phyloP scores from a whole-genome alignment of 2,797 vertebrate genomes.

The Perodicticus potto region DNA sequence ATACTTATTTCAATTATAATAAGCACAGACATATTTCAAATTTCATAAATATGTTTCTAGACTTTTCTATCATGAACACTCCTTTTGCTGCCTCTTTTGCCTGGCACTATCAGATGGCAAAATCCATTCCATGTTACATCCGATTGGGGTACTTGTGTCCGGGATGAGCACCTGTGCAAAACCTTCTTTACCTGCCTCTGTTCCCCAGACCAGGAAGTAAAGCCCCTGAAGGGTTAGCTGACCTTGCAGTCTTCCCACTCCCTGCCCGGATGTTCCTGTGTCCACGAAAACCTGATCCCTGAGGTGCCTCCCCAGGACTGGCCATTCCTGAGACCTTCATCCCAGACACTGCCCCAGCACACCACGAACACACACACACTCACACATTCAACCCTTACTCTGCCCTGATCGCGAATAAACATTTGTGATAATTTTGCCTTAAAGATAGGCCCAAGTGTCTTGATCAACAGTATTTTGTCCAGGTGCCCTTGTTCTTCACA shows the following conservation, averaged over 20 bases:
- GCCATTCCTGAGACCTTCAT: background rate
- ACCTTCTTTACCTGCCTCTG: background rate
- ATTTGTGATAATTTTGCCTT: background rate
- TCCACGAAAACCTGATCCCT: background rate
- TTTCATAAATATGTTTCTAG: constrained; percentile 25
- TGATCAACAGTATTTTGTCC: background rate
- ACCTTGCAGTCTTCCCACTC: background rate
- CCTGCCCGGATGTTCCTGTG: background rate
- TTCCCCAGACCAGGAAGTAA: background rate
- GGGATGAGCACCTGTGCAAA: background rate
- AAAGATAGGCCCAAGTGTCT: background rate
- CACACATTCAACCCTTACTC: background rate
- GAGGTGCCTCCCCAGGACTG: background rate
- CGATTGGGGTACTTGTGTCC: too few species aligned
- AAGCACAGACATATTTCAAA: background rate
- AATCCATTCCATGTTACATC: rapidly evolving
- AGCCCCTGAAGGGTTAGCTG: background rate
- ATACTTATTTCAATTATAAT: background rate
- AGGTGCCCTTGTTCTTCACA: background rate
- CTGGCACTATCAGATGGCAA: background rate
- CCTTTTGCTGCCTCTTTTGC: background rate
- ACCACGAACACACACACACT: too few species aligned
- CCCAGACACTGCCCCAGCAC: background rate
- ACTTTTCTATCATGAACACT: background rate
- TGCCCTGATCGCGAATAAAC: background rate